Conservation (phyloP, 1,140 invertebrate species). For the Zophobas morio region DNA sequence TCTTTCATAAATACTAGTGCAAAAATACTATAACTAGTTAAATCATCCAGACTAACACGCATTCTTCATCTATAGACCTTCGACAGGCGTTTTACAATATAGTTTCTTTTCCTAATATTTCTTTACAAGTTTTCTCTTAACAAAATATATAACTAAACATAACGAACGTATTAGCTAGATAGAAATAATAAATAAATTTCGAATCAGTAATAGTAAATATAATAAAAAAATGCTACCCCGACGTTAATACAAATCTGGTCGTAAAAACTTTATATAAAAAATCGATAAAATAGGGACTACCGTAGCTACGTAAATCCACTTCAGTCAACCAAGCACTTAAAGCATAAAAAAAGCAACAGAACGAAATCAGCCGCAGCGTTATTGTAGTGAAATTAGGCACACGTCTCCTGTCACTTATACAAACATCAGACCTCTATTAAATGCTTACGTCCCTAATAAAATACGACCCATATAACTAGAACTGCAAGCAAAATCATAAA, state of each 20-base stretch:
- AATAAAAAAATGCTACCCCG: not conserved
- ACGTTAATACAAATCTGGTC: slow-evolving; percentile 30
- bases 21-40: slow-evolving; percentile 66
- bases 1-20: slow-evolving; percentile 65
- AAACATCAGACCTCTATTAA: slow-evolving; percentile 57
- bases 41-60: slow-evolving; percentile 47
- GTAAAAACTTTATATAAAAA: slow-evolving; percentile 26
- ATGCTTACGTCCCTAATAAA: slow-evolving; percentile 62
- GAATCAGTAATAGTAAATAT: slow-evolving; percentile 1
- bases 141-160: slow-evolving; percentile 41
- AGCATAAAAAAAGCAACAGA: slow-evolving; percentile 26
- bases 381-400: slow-evolving; percentile 66
- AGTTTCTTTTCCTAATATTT: slow-evolving; percentile 43
- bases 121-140: slow-evolving; percentile 48
- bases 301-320: slow-evolving; percentile 12
- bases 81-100: slow-evolving; percentile 53
- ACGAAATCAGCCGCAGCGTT: slow-evolving; percentile 28
- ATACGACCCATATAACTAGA: slow-evolving; percentile 63
- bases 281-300: slow-evolving; percentile 28
- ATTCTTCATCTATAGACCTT: slow-evolving; percentile 48
- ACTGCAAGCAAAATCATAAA: slow-evolving; percentile 55
- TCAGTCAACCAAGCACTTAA: slow-evolving; percentile 26
- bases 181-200: slow-evolving; percentile 44
- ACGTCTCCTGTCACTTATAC: slow-evolving; percentile 63
- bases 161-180: not conserved